Evolutionary conservation across 2,113 vertebrate genomes (phyloP), one percentile per base, ranked within the genome.

Genomic region (Bubo blakistoni): DNA sequence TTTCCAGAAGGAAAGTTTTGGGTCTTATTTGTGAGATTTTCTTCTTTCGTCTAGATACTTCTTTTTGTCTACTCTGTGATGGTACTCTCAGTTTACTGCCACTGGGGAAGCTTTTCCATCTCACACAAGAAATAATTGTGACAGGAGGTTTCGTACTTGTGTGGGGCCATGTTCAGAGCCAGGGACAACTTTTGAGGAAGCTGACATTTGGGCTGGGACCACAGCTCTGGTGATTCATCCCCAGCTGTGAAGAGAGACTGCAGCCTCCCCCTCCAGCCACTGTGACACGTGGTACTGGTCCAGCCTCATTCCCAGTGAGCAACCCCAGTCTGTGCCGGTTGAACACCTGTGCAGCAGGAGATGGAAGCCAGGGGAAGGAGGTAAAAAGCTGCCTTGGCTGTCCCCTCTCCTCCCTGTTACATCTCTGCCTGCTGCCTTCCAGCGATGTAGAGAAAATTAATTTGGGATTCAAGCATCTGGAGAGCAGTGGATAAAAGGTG

Each of bases 291-390:
- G 84, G 42, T 15, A 16, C 70, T 44, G 36, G 52, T 40, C 20
- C 73, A 76, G 27, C 13, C 47, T 13, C 36, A 34, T 18, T 19
- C 25, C 13, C 34, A 16, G 34, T 18, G 44, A 62, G 25, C 18
- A 69, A 3, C 1, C 21, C 36, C 51, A 44, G 44, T 2, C 0
- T 0, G 5, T 46, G 57, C 47, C 1, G 1, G 5, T 6, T 1
- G 3, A 73, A 86, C 16, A 36, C 25, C 55, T 40, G 5, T 1
- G 1, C 16, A 30, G 3, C 13, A n/a, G 22, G 29, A 63, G 61
- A 9, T 16, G 36, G 40, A 66, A 93, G 16, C 16, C 38, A 42
- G 13, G 13, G 2, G 10, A 55, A 86, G 72, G 15, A 81, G 69
- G 11, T 22, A 42, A 62, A 57, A 78, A 78, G 24, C 4, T 9